Base-by-base conservation (phyloP, 2,113 vertebrate genomes). In the Syrmaticus mikado region DNA sequence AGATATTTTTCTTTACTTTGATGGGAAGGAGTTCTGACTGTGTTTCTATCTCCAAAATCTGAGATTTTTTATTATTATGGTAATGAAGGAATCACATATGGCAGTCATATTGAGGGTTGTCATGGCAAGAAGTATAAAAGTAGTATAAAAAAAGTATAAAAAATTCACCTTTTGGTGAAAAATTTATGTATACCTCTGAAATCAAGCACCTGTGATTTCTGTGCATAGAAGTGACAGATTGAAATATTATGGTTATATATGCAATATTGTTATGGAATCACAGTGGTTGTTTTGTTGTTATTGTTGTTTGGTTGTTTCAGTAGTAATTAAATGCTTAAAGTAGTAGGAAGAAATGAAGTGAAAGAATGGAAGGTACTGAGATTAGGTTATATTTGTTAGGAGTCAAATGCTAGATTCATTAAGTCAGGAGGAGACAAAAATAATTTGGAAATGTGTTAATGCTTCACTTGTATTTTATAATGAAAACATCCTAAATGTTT, bases 351-450 rank as follows among this genome's bases (percentile, higher is more conserved):
- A 74, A 81, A 80, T 67, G 21, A 55, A 3, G 1, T 28, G 30
- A 25, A 28, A 77, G n/a, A 76, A 75, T 34, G 7, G 7, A 81
- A 79, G 10, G 5, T 28, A n/a, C 11, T 5, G 22, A 5, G 8
- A 74, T 5, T 5, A 53, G 14, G 2, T 53, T 61, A 22, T 38
- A 72, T 43, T 65, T 11, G 7, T 62, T 67, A 11, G 11, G 21
- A 75, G 55, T 2, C 8, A 68, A 77, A 72, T 7, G 48, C 10
- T 66, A 6, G 7, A 27, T 7, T 0, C 0, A 1, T 14, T 58
- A 72, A 72, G 38, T 55, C 11, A 8, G 11, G 21, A 52, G 36
- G 27, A 11, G 13, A 38, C 13, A 53, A 4, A n/a, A 28, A 62
- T 40, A 24, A 0, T 57, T 52, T 62, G 36, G n/a, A 90, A 66